Percentiles rank a stretch among this genome's conserved stretches.
These are phyloP conservation scores for Eulemur mongoz DNA, from an alignment of 2,797 vertebrate species.

Conservation along the genomic window DNA sequence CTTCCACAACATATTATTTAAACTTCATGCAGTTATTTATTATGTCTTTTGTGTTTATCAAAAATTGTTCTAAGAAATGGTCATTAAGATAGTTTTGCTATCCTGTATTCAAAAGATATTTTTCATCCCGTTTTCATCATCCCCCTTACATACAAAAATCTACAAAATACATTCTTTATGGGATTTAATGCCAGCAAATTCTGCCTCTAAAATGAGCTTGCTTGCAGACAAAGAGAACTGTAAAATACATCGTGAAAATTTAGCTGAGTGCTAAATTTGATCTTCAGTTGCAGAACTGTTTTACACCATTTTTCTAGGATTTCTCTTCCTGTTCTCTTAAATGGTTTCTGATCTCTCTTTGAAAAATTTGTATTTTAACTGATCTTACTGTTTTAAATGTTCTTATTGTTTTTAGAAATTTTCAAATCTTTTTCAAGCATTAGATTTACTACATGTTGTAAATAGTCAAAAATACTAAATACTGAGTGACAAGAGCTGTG, in stretches of 20 bases:
- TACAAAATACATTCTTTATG: not conserved
- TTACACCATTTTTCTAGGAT: not conserved
- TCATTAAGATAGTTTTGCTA: not conserved
- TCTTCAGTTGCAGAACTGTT: not conserved
- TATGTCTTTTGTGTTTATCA: not conserved
- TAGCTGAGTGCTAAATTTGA: conserved; percentile 28
- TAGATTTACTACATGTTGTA: not conserved
- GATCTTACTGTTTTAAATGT: not conserved
- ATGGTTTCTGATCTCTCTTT: not conserved
- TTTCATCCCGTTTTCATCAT: not conserved
- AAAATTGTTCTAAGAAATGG: not conserved
- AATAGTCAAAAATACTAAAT: not conserved
- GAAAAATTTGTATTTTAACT: not conserved
- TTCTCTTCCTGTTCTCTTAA: not conserved
- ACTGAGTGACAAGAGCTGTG: not conserved
- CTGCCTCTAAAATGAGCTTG: conserved; percentile 29
- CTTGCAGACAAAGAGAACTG: not conserved
- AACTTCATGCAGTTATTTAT: not conserved
- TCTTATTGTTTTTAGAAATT: not conserved
- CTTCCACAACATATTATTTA: not conserved
- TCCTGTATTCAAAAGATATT: not conserved
- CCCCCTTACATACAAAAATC: not conserved
- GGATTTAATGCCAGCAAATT: not conserved
- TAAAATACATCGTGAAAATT: conserved; percentile 17
- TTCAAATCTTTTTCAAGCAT: not conserved